Evolutionary conservation across 1,140 invertebrate species (phyloP).

Genomic region (Zaprionus lachaisei): DNA sequence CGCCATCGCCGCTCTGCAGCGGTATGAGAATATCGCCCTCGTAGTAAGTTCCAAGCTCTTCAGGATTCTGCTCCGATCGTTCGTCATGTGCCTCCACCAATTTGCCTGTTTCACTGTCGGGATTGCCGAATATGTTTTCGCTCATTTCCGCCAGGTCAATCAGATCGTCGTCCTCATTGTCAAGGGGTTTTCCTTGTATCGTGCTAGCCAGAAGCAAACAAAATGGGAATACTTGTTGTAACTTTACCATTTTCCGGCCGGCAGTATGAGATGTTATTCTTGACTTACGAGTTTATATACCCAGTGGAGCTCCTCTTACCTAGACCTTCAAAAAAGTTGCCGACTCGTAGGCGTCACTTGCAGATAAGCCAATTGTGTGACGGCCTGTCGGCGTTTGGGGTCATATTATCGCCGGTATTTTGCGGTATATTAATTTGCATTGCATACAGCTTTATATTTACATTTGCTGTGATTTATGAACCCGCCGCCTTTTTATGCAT

Average conservation of each 20-base stretch:
- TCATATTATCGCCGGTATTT: conserved; percentile 53
- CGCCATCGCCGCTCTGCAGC: conserved; percentile 85
- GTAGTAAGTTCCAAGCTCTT: conserved; percentile 89
- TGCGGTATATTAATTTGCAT: conserved; percentile 58
- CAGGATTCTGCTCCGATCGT: conserved; percentile 88
- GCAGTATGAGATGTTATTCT: conserved; percentile 8
- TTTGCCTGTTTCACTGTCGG: conserved; percentile 85
- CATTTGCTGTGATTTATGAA: conserved; percentile 57
- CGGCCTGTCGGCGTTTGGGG: conserved; percentile 19
- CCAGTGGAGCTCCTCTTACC: conserved; percentile 39
- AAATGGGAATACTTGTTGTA: conserved; percentile 6
- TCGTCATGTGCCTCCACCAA: conserved; percentile 88
- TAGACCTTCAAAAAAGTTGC: conserved; percentile 64
- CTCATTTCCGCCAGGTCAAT: conserved; percentile 86
- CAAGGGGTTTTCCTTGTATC: conserved; percentile 14
- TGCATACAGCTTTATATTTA: conserved; percentile 46
- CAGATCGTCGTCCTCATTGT: conserved; percentile 64
- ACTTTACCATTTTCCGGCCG: conserved; percentile 51
- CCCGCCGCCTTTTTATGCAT: conserved; percentile 36
- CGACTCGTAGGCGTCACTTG: conserved; percentile 44
- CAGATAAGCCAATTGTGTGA: conserved; percentile 43
- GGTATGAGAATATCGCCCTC: conserved; percentile 89
- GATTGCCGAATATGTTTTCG: conserved; percentile 85
- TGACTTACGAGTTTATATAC: conserved; percentile 37
- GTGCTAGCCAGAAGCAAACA: conserved; percentile 9